phyloP scores from a whole-genome alignment of 2,797 vertebrate genomes.

The Hoplostethus atlanticus region DNA sequence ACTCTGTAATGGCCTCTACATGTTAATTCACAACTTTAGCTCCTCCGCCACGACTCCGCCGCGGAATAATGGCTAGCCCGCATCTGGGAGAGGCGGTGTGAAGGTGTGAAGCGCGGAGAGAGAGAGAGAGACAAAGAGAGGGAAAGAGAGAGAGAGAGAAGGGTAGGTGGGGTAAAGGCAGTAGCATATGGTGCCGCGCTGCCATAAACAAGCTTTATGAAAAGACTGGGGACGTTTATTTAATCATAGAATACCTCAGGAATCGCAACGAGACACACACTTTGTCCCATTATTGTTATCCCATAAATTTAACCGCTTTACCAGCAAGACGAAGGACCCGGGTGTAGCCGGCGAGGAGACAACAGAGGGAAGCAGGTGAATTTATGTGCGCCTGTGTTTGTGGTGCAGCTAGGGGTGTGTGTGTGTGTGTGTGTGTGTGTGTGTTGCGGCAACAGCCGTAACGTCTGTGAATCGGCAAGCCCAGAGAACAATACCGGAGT shows the following conservation, averaged over 20 bases:
- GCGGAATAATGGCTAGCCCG: constrained; percentile 69
- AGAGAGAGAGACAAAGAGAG: constrained; percentile 51
- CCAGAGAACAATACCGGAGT: constrained; percentile 30
- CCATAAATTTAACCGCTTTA: constrained; percentile 82
- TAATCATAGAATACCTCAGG: constrained; percentile 89
- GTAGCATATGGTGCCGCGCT: constrained; percentile 83
- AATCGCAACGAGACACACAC: constrained; percentile 78
- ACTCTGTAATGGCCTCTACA: constrained; percentile 76
- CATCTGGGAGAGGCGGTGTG: constrained; percentile 71
- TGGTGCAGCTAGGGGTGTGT: constrained; percentile 35
- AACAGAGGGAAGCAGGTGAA: constrained; percentile 71
- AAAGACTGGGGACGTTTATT: constrained; percentile 91
- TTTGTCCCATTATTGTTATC: constrained; percentile 84
- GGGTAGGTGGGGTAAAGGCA: constrained; percentile 68
- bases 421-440: constrained; percentile 5
- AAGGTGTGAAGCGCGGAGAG: constrained; percentile 49
- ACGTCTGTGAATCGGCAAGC: constrained; percentile 63
- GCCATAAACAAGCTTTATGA: constrained; percentile 90
- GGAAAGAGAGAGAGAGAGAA: constrained; percentile 43
- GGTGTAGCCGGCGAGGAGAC: constrained; percentile 60
- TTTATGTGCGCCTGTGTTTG: constrained; percentile 73
- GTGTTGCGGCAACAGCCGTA: constrained; percentile 45
- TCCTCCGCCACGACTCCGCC: constrained; percentile 75
- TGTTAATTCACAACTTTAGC: constrained; percentile 84
- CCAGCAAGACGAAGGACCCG: constrained; percentile 61